These are phyloP conservation scores for Leguminivora glycinivorella DNA, from an alignment of 1,140 invertebrate genomes.

Conservation along the genomic window DNA sequence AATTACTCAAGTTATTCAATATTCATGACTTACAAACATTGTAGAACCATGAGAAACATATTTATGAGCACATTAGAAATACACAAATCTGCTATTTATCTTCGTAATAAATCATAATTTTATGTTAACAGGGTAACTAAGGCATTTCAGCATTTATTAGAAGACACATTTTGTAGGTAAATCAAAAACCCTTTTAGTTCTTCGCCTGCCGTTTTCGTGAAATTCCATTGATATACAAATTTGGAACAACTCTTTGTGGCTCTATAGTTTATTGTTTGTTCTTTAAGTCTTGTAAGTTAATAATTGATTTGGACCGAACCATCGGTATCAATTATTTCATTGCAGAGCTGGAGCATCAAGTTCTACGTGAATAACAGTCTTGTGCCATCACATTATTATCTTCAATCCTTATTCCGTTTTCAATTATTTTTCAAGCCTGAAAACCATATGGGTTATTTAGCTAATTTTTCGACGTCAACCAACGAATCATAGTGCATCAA, in stretches of 20 bases:
- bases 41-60: neutral
- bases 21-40: neutral
- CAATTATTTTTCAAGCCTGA: constrained; percentile 18
- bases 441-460: constrained; percentile 24
- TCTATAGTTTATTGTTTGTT: neutral
- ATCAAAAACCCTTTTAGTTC: neutral
- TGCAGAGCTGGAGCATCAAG: constrained; percentile 18
- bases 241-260: neutral
- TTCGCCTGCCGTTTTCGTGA: neutral
- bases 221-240: neutral
- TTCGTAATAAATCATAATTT: neutral
- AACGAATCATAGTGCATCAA: neutral
- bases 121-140: neutral
- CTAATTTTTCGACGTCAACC: neutral
- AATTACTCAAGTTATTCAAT: neutral
- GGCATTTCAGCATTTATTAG: neutral
- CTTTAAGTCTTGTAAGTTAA: neutral
- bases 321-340: neutral
- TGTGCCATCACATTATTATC: neutral
- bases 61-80: neutral
- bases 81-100: neutral
- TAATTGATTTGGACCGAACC: neutral
- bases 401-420: constrained; percentile 17
- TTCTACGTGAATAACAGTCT: constrained; percentile 18
- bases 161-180: neutral